phyloP scores from a whole-genome alignment of 2,888 invertebrate species.

The Cataglyphis cursor region DNA sequence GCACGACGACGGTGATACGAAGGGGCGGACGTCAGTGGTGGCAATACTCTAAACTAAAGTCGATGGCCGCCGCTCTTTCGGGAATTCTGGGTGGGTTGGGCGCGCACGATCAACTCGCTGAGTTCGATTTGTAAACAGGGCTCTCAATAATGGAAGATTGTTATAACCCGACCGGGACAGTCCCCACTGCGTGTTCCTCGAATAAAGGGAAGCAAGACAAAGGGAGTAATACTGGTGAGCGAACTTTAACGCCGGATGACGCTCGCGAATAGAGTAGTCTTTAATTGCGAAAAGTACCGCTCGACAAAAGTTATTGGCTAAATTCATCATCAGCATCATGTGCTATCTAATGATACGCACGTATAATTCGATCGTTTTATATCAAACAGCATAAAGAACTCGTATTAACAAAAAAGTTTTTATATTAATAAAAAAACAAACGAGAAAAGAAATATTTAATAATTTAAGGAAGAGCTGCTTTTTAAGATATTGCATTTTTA shows the following conservation, averaged over 20 bases:
- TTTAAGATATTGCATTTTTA: neutral
- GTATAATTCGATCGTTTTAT: conserved; percentile 14
- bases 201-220: conserved; percentile 52
- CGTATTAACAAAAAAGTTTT: conserved; percentile 10
- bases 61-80: conserved; percentile 65
- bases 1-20: conserved; percentile 36
- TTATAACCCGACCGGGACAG: conserved; percentile 78
- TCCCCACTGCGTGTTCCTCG: conserved; percentile 53
- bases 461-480: neutral
- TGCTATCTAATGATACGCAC: conserved; percentile 17
- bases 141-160: conserved; percentile 84
- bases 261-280: conserved; percentile 36
- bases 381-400: neutral
- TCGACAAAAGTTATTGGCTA: conserved; percentile 51
- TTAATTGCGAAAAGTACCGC: conserved; percentile 50
- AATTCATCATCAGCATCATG: conserved; percentile 24
- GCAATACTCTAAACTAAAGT: conserved; percentile 78
- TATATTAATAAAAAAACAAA: neutral
- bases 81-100: conserved; percentile 20
- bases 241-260: conserved; percentile 61
- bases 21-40: conserved; percentile 39
- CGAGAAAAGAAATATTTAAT: conserved; percentile 7
- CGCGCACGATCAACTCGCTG: conserved; percentile 73
- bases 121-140: conserved; percentile 85
- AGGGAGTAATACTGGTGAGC: conserved; percentile 45